Conservation (phyloP, 2,797 vertebrate species). For the Tapera naevia region DNA sequence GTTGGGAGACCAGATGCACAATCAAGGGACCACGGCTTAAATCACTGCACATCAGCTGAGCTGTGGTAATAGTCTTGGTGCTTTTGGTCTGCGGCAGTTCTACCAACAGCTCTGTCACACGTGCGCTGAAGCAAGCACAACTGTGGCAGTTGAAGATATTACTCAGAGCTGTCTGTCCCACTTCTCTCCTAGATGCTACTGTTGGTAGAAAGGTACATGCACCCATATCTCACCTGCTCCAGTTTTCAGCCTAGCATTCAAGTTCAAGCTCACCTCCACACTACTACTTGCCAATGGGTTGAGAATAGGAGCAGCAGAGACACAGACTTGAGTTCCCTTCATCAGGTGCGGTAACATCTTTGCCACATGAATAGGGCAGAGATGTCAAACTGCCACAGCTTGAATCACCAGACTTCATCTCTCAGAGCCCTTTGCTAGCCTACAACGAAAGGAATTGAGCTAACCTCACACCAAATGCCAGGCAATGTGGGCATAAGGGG, state of each 20-base stretch:
- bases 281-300: background rate
- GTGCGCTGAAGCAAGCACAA: conserved; percentile 46
- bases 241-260: background rate
- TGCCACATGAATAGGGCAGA: background rate
- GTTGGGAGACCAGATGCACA: background rate
- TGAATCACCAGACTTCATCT: conserved; percentile 31
- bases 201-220: background rate
- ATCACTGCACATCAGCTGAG: conserved; percentile 41
- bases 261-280: background rate
- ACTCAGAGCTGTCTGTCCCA: conserved; percentile 66
- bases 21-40: background rate
- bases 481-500: background rate
- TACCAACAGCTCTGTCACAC: conserved; percentile 13
- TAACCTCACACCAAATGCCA: conserved; percentile 56
- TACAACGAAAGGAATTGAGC: conserved; percentile 13
- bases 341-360: background rate
- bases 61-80: background rate
- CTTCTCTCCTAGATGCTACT: conserved; percentile 41
- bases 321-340: background rate
- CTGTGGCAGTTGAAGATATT: conserved; percentile 51
- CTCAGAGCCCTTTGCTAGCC: conserved; percentile 51
- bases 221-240: background rate
- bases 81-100: conserved; percentile 1
- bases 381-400: conserved; percentile 30
- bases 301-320: background rate